Evolutionary conservation across 2,797 vertebrate species (phyloP).

Genomic region (Pyrocephalus nanus): DNA sequence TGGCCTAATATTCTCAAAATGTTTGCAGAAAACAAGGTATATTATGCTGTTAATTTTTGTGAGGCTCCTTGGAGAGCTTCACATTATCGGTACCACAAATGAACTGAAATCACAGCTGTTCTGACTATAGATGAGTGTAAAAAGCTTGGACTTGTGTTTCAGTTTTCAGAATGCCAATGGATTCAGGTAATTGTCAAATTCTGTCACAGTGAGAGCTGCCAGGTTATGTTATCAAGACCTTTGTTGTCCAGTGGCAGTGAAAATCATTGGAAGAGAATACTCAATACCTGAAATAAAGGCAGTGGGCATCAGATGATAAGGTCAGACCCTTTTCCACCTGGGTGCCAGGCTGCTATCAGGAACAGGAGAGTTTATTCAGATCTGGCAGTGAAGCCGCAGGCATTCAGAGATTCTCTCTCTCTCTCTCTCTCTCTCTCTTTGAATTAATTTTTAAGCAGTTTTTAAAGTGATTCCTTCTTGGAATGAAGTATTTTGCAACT

Average conservation of each 20-base stretch:
- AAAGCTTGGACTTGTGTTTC: slow-evolving; percentile 15
- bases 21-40: background rate
- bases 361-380: background rate
- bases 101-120: background rate
- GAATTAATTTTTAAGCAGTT: slow-evolving; percentile 2
- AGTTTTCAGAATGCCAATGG: slow-evolving; percentile 6
- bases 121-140: background rate
- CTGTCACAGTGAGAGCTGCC: slow-evolving; percentile 77
- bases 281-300: background rate
- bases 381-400: background rate
- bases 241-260: background rate
- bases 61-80: background rate
- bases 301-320: background rate
- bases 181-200: slow-evolving; percentile 79
- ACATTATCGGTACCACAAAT: slow-evolving; percentile 7
- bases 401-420: background rate
- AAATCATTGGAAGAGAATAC: background rate
- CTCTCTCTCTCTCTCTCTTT: background rate
- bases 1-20: background rate
- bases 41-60: background rate
- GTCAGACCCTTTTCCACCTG: background rate
- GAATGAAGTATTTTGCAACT: background rate
- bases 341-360: background rate
- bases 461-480: background rate
- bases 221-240: slow-evolving; percentile 76